Evolutionary conservation across 2,113 vertebrate species (phyloP).

Genomic region (Amblyornis subalaris): DNA sequence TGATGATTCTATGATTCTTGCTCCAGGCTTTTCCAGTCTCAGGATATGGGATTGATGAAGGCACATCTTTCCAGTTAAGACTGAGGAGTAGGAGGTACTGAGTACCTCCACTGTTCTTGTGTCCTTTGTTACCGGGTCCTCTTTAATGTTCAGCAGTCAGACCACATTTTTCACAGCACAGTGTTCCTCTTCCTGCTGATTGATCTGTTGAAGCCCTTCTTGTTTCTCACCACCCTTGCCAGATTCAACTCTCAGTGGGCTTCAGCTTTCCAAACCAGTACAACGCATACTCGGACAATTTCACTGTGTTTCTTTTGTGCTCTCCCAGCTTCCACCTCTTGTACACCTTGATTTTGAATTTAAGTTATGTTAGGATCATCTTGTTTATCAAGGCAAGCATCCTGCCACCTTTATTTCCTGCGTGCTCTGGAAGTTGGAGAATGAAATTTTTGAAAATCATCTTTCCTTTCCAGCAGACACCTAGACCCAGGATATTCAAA

Average conservation of each 20-base stretch:
- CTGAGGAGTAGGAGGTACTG: neutral
- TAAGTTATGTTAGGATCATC: neutral
- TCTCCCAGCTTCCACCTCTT: neutral
- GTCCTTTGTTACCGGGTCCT: neutral
- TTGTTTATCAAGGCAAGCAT: neutral
- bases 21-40: neutral
- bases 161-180: neutral
- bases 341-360: neutral
- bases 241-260: neutral
- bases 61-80: neutral
- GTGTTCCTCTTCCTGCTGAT: neutral
- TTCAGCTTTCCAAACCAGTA: neutral
- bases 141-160: neutral
- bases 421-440: neutral
- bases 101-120: neutral
- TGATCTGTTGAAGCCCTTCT: neutral
- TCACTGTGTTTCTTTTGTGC: neutral
- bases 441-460: neutral
- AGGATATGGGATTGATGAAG: neutral
- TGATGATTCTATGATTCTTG: neutral
- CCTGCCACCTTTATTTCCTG: neutral
- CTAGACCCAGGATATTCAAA: neutral
- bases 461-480: neutral
- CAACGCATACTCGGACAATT: neutral
- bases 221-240: neutral